A percentile compares a stretch with the other conserved stretches of the same genome.
Conservation (phyloP, 2,888 invertebrate genomes). For the Rhorus exstirpatorius region DNA sequence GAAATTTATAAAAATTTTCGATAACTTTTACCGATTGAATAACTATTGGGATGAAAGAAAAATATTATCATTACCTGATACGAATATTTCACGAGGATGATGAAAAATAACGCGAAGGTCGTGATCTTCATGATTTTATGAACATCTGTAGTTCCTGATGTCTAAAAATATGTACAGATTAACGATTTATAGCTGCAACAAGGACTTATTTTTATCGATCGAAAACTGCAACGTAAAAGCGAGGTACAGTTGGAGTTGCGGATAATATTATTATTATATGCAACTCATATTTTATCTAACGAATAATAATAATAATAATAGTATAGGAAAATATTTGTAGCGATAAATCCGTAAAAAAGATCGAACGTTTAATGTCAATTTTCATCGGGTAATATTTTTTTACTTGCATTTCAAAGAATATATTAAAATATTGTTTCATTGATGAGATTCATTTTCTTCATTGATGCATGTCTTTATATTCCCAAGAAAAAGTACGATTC, state of each 20-base stretch:
- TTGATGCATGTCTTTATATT: no score
- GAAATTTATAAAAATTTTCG: conserved; percentile 4
- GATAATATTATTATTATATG: not conserved
- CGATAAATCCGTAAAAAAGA: not conserved
- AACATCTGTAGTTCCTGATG: not conserved
- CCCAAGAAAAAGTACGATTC: no score
- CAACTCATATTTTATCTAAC: conserved; percentile 4
- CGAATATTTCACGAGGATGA: conserved; percentile 33
- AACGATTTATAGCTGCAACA: conserved; percentile 19
- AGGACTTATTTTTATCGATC: no score
- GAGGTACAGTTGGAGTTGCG: no score
- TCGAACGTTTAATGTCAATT: no score
- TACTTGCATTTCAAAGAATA: no score
- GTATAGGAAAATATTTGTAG: no score
- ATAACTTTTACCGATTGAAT: no score
- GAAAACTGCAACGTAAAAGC: no score
- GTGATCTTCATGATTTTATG: conserved; percentile 32
- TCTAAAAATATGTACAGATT: conserved; percentile 33
- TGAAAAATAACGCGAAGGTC: conserved; percentile 6
- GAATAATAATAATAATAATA: not conserved
- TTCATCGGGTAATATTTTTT: no score
- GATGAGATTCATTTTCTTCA: no score
- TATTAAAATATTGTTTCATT: no score
- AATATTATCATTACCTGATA: conserved; percentile 27
- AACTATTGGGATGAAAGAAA: not conserved